Base-by-base conservation (phyloP, 2,113 vertebrate genomes). In the Perccottus glenii region DNA sequence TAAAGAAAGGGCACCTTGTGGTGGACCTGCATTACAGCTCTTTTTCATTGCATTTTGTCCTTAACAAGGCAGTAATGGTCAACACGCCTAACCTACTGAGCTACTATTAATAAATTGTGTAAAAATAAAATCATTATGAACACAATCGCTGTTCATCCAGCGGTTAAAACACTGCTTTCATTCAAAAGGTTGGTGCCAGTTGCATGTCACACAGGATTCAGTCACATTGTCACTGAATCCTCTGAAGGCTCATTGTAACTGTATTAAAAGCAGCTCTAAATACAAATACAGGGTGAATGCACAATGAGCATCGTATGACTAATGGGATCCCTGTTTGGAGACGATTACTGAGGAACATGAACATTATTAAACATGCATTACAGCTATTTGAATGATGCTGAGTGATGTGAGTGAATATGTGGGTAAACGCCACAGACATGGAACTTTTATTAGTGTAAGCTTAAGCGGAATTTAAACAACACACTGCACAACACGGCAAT, bases 401-500 rank as follows among this genome's bases (percentile, higher is more conserved):
- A 5, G 15, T 35, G 12, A 32, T 44, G 40, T 36, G 19, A 27
- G 19, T 46, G 1, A 38, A 33, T 45, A 5, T 64, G 16, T 27
- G 16, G 9, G 58, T 47, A 36, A 27, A 65, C 19, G n/a, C 57
- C 68, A 83, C 9, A 36, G 15, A n/a, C 36, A 6, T 27, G 36
- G 12, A 57, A 85, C 85, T 86, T 78, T 87, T 86, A 87, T 49
- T 10, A 27, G 3, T 3, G 49, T 56, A 32, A 16, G 12, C 6
- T 16, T 15, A 35, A 47, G 51, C 35, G 15, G 53, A 57, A 57
- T 35, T 44, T 15, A 14, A 43, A 61, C 36, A 47, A 48, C 6
- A 27, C n/a, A n/a, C n/a, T 90, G 88, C 73, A 80, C 38, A 8
- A 75, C 4, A 5, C 85, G 87, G 3, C 62, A 91, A 66, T 92